Base-by-base conservation (phyloP, 2,888 invertebrate species). In the Latheticus oryzae region DNA sequence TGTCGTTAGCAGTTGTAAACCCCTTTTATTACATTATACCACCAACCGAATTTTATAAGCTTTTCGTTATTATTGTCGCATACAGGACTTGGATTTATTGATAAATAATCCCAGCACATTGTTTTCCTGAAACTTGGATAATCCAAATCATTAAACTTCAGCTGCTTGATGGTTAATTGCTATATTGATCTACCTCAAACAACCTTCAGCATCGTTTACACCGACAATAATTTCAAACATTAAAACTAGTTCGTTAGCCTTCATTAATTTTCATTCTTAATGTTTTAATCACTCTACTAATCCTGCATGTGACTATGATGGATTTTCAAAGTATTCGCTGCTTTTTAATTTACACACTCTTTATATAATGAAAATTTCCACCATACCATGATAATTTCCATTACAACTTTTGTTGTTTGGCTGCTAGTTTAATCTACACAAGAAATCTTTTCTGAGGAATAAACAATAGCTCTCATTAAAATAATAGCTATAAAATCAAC, bases 1-100 rank as follows among this genome's bases (percentile, higher is more conserved):
- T 45, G 53, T 54, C 53, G 53, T 54, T 54, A 54, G 53, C 53
- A 54, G 53, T 54, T 45, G 53, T 45, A 54, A 45, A 11, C 35
- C 45, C 15, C 53, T 54, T 54, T 54, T 54, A 54, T 54, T 54
- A 28, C 37, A 37, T n/a, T n/a, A n/a, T n/a, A n/a, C n/a, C 45
- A 2, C 23, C 9, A 16, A 32, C 11, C 13, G 8, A 30, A 32
- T 13, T 5, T 7, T 5, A 28, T 42, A 5, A 52, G 32, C 9
- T 5, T 32, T 30, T 26, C 30, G 28, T 30, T 33, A 15, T 45
- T 52, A 38, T 52, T 40, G 42, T 23, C 52, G 19, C 45, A 32
- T n/a, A 28, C 38, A 15, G 28, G 8, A 3, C 37, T 26, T 12
- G 5, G 9, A 50, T 50, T 50, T 50, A 50, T 50, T 50, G 37